Evolutionary conservation across 2,888 invertebrate species (phyloP), one percentile per base, ranked within the genome.

Genomic region (Loripinus fragilis): DNA sequence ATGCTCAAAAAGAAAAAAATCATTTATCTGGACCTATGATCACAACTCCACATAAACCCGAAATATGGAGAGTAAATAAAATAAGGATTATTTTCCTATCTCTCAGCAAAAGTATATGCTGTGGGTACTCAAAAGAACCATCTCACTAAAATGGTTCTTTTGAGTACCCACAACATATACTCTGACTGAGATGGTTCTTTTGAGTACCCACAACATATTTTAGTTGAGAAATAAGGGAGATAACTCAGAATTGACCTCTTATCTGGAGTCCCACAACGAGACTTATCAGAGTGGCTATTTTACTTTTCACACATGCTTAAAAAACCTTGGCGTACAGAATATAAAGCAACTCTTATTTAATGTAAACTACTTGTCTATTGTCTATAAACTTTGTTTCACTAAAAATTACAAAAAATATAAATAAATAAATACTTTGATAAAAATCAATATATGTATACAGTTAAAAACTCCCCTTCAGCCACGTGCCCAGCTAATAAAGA

Each of bases 391-490:
- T 60, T 30, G 60, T 60, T 60, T 33, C 33, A 33, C 60, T 60
- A 60, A 60, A 60, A 60, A 60, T 60, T 60, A 60, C 60, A 60
- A 60, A 60, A 60, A 60, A 8, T 60, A 60, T 60, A 60, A 60
- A 60, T 60, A 60, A 60, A 60, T 60, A 60, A 33, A 60, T 60
- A 60, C 30, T 33, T 60, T 33, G 33, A 30, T 60, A 60, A 60
- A 60, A 60, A 60, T 60, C 60, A 60, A 23, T 25, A 52, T 52
- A 60, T 60, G 60, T 23, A n/a, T 60, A 60, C 33, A 55, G 20
- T 33, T 33, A 33, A 60, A 60, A 60, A 30, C 33, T 33, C 33
- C 17, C 33, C 52, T 52, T 25, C 38, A n/a, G n/a, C n/a, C n/a
- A n/a, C n/a, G n/a, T n/a, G n/a, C n/a, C n/a, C n/a, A n/a, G n/a